phyloP scores from a whole-genome alignment of 1,140 invertebrate genomes.

The Zaprionus davidi region DNA sequence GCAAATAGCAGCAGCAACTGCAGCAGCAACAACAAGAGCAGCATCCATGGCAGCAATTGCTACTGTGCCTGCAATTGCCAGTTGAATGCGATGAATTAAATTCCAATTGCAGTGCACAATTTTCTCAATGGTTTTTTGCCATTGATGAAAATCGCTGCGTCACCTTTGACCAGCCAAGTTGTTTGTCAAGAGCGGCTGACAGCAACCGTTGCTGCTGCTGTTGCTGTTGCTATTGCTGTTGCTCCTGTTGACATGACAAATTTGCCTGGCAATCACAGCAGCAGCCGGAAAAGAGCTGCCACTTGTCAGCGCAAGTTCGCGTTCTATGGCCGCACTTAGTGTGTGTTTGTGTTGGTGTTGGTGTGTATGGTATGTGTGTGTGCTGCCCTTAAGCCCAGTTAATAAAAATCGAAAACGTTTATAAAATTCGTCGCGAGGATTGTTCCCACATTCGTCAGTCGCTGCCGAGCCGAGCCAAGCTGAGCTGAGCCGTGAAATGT shows the following conservation, averaged over 20 bases:
- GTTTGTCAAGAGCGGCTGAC: slow-evolving; percentile 70
- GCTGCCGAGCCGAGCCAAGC: background rate
- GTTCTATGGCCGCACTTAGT: background rate
- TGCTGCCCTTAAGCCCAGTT: background rate
- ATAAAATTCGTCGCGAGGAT: slow-evolving; percentile 39
- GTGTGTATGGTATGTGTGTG: background rate
- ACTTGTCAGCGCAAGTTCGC: slow-evolving; percentile 50
- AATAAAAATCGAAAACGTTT: slow-evolving; percentile 52
- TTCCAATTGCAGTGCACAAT: slow-evolving; percentile 52
- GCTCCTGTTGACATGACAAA: slow-evolving; percentile 63
- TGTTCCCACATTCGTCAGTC: slow-evolving; percentile 73
- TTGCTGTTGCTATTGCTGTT: slow-evolving; percentile 20
- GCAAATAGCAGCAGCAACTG: slow-evolving; percentile 58
- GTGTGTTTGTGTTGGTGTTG: background rate
- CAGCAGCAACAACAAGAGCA: slow-evolving; percentile 15
- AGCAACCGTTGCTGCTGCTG: slow-evolving; percentile 36
- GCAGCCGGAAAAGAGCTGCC: slow-evolving; percentile 5
- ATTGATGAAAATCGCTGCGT: slow-evolving; percentile 68
- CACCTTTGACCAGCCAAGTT: slow-evolving; percentile 68
- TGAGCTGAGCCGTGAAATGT: slow-evolving; percentile 20
- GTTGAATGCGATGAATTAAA: slow-evolving; percentile 77
- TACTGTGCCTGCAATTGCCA: slow-evolving; percentile 52
- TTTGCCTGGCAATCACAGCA: slow-evolving; percentile 41
- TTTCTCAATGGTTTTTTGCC: slow-evolving; percentile 70
- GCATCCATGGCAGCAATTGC: slow-evolving; percentile 40